Evolutionary conservation across 2,113 vertebrate species (phyloP), one percentile per base, ranked within the genome.

Genomic region (Pedetes capensis): DNA sequence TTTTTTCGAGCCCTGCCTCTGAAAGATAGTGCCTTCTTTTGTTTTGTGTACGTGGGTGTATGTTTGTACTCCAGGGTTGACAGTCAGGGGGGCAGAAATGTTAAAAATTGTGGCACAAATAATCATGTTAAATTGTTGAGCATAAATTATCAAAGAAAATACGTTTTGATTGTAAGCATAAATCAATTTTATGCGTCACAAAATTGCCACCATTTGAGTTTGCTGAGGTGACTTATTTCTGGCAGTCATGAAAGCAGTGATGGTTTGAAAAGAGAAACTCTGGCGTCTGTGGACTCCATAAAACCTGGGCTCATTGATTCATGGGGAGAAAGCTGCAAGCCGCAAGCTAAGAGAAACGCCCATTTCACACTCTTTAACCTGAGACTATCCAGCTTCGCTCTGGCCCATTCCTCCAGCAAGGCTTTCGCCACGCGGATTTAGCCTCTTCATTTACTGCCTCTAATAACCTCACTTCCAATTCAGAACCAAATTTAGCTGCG

Each of bases 41-140:
- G 80, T 85, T 29, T 87, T 85, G 71, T 92, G 72, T 74, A 32
- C 89, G 39, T 63, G 55, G 75, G 29, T 74, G 37, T 80, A 34
- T 92, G 83, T 96, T 69, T 4, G 71, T 90, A 86, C 12, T 95
- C 92, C 93, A 97, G 93, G 78, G 97, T 96, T 98, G 98, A 97
- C 96, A 98, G 96, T 95, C 93, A 18, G 78, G 39, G 95, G 95
- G 94, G 91, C 93, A 97, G 94, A 75, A 94, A 96, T 78, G 61
- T 97, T 97, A 93, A 97, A n/a, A 97, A 97, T 69, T 37, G 97
- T 97, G 96, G 92, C 17, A 0, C 96, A 97, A 97, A 98, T 98
- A 98, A 98, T 98, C 97, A 98, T 66, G 96, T 96, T 97, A 97
- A 98, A 98, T 97, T 20, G 79, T 96, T 39, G 55, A 97, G 97